These are phyloP conservation scores for Ariopsis seemanni DNA, from an alignment of 2,113 vertebrate genomes.

Conservation along the genomic window DNA sequence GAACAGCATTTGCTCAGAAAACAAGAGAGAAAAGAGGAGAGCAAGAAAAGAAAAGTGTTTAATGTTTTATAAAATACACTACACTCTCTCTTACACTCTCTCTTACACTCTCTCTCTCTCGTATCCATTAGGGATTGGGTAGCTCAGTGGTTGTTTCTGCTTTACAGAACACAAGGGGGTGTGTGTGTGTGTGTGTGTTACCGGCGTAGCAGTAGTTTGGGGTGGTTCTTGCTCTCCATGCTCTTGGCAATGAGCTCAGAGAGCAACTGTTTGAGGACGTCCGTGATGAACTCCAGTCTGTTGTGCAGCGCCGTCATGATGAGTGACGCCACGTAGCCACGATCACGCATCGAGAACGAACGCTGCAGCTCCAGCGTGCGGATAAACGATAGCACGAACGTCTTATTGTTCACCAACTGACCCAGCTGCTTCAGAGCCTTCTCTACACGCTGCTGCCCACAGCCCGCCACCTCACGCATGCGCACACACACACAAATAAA, in stretches of 20 bases:
- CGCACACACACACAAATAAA: background rate
- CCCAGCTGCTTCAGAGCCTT: constrained; percentile 95
- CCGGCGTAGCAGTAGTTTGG: constrained; percentile 94
- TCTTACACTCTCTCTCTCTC: background rate
- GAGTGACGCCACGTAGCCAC: constrained; percentile 93
- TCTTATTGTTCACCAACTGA: constrained; percentile 96
- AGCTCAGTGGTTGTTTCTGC: background rate
- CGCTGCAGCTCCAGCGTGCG: constrained; percentile 92
- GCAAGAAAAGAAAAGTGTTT: background rate
- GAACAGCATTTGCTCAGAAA: background rate
- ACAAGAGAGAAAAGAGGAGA: background rate
- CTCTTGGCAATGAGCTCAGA: constrained; percentile 95
- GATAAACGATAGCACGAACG: constrained; percentile 94
- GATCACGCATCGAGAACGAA: constrained; percentile 96
- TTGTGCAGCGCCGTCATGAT: constrained; percentile 96
- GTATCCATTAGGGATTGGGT: background rate
- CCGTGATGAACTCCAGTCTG: constrained; percentile 91
- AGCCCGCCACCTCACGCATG: constrained; percentile 84
- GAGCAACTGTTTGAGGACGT: constrained; percentile 93
- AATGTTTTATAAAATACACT: constrained; percentile 13
- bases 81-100: background rate
- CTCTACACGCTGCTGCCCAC: constrained; percentile 92
- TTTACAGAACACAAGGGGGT: background rate
- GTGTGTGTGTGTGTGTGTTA: constrained; percentile 54
- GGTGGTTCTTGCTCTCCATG: constrained; percentile 97